Conservation (phyloP, 1,140 invertebrate species). For the Listronotus oregonensis region DNA sequence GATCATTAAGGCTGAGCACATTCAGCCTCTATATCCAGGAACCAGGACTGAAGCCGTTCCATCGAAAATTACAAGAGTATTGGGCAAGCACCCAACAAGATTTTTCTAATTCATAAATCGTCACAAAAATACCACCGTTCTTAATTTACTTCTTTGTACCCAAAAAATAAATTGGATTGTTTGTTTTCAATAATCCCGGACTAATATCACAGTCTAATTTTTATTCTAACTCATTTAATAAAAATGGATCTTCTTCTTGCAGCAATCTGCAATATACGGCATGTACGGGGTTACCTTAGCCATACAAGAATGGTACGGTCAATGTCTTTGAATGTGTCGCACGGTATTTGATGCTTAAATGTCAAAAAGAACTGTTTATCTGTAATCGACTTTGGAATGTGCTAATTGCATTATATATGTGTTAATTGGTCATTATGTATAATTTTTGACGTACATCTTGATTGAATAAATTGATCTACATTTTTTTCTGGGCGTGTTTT, state of each 20-base stretch:
- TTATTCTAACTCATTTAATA: slow-evolving; percentile 24
- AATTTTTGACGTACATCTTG: no score
- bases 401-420: slow-evolving; percentile 34
- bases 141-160: no score
- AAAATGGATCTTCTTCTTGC: slow-evolving; percentile 35
- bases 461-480: neutral
- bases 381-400: slow-evolving; percentile 24
- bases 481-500: neutral
- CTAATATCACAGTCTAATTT: slow-evolving; percentile 12
- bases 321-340: slow-evolving; percentile 39
- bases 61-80: no score
- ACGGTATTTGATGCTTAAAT: slow-evolving; percentile 22
- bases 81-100: no score
- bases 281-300: slow-evolving; percentile 18
- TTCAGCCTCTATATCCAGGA: no score
- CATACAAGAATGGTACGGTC: slow-evolving; percentile 34
- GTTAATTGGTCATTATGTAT: slow-evolving; percentile 28
- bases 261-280: slow-evolving; percentile 34
- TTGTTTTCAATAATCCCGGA: neutral
- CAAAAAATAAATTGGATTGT: no score
- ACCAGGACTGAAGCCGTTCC: no score
- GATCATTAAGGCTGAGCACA: no score
- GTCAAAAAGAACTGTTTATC: slow-evolving; percentile 22
- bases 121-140: no score
- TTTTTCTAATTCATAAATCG: no score